These are phyloP conservation scores for Pseudomyrmex dendroicus DNA, from an alignment of 1,140 invertebrate species.

Conservation along the genomic window DNA sequence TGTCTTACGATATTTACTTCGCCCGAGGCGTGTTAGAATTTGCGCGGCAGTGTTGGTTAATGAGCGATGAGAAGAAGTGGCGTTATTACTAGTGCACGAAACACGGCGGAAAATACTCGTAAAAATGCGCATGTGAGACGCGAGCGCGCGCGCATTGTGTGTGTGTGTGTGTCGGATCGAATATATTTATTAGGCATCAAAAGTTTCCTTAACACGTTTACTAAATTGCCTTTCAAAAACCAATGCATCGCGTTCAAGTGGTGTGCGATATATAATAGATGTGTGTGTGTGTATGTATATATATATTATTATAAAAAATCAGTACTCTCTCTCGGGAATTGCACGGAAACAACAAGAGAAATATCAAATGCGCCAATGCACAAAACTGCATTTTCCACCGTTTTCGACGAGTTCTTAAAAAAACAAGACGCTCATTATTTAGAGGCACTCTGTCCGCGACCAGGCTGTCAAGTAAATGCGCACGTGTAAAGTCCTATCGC, in stretches of 20 bases:
- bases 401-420: constrained; percentile 24
- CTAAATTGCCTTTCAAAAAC: not conserved
- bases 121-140: not conserved
- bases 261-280: too few species aligned
- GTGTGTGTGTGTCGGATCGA: too few species aligned
- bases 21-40: constrained; percentile 68
- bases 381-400: constrained; percentile 13
- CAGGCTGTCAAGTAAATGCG: constrained; percentile 66
- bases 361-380: too few species aligned
- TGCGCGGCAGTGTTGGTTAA: constrained; percentile 72
- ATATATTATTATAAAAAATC: not conserved
- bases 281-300: not conserved
- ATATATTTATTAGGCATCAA: not conserved
- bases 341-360: too few species aligned
- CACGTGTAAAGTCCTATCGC: constrained; percentile 30
- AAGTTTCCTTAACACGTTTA: not conserved
- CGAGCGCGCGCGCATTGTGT: too few species aligned
- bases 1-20: constrained; percentile 36
- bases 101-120: constrained; percentile 21
- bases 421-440: constrained; percentile 58
- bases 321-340: too few species aligned
- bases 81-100: not conserved
- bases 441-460: constrained; percentile 71
- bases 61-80: constrained; percentile 44
- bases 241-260: not conserved